Percentiles rank a stretch among this genome's conserved stretches.
phyloP scores from a whole-genome alignment of 2,888 invertebrate genomes.

The Andrena chrysosceles region DNA sequence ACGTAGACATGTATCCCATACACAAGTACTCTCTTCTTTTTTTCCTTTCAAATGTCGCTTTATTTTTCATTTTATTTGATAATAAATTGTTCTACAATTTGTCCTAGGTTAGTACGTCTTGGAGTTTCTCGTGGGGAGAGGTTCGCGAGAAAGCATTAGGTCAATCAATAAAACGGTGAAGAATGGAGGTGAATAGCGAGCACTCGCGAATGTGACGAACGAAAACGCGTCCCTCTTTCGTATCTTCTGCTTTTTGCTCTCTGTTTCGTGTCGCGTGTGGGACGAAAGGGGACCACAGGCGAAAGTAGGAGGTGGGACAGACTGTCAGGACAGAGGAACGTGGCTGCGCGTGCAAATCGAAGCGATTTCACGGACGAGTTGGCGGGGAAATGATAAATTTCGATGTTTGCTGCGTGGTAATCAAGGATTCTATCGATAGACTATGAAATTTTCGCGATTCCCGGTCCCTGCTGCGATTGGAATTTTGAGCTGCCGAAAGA shows the following conservation, averaged over 20 bases:
- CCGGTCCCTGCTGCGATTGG: no score
- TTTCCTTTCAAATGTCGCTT: constrained; percentile 82
- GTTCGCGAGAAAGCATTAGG: constrained; percentile 78
- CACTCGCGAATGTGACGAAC: constrained; percentile 47
- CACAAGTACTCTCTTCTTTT: constrained; percentile 32
- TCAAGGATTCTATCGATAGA: no score
- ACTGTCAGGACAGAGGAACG: constrained; percentile 50
- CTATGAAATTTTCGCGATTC: no score
- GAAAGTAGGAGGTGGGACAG: constrained; percentile 55
- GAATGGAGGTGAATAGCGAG: constrained; percentile 66
- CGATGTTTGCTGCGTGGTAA: neutral
- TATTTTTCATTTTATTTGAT: constrained; percentile 83
- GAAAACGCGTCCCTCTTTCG: constrained; percentile 33
- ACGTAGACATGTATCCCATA: constrained; percentile 22
- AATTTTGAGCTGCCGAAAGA: no score
- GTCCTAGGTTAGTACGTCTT: constrained; percentile 83
- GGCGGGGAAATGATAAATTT: constrained; percentile 29
- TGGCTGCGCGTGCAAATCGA: constrained; percentile 31
- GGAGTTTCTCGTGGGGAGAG: constrained; percentile 76
- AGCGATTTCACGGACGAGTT: constrained; percentile 48
- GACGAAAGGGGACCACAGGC: constrained; percentile 51
- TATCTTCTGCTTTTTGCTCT: neutral
- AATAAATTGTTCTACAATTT: constrained; percentile 85
- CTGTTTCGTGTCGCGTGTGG: constrained; percentile 38
- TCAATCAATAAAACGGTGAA: constrained; percentile 66